A percentile compares a stretch with the other conserved stretches of the same genome.
phyloP scores from a whole-genome alignment of 2,888 invertebrate species.

The Himalopsyche kuldschensis region DNA sequence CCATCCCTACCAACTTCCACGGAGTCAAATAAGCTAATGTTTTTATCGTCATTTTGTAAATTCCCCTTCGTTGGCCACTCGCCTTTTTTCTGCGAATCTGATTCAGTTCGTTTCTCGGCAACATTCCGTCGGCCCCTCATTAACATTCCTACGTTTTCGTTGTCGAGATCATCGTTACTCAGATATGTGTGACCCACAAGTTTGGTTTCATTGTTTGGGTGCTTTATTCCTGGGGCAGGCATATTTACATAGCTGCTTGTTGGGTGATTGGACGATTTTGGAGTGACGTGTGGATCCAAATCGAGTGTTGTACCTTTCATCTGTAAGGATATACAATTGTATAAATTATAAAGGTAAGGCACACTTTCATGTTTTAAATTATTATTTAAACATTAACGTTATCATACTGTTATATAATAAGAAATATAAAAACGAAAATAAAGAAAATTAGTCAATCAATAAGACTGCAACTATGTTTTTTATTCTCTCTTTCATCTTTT shows the following conservation, averaged over 20 bases:
- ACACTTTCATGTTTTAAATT: no score
- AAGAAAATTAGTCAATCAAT: no score
- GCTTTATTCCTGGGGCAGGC: slow-evolving; percentile 3
- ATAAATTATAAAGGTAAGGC: no score
- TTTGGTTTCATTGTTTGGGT: slow-evolving; percentile 18
- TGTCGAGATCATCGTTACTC: neutral
- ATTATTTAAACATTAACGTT: no score
- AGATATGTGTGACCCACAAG: slow-evolving; percentile 12
- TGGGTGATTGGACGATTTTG: slow-evolving; percentile 4
- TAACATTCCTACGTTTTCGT: slow-evolving; percentile 4
- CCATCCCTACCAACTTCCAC: neutral
- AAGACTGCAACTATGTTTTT: no score
- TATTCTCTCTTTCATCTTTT: no score
- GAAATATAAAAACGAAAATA: no score
- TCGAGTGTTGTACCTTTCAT: slow-evolving; percentile 29
- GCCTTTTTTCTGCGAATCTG: neutral
- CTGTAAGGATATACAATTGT: neutral
- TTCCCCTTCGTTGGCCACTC: neutral
- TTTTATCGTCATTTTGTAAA: neutral
- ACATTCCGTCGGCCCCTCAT: slow-evolving; percentile 12
- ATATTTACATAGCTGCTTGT: neutral
- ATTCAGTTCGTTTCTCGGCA: neutral
- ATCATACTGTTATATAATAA: no score
- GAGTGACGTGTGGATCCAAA: slow-evolving; percentile 18
- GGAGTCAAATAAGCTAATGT: neutral